A percentile compares a stretch with the other conserved stretches of the same genome.
Evolutionary conservation across 2,888 invertebrate genomes (phyloP).

Genomic region (Aelia acuminata): DNA sequence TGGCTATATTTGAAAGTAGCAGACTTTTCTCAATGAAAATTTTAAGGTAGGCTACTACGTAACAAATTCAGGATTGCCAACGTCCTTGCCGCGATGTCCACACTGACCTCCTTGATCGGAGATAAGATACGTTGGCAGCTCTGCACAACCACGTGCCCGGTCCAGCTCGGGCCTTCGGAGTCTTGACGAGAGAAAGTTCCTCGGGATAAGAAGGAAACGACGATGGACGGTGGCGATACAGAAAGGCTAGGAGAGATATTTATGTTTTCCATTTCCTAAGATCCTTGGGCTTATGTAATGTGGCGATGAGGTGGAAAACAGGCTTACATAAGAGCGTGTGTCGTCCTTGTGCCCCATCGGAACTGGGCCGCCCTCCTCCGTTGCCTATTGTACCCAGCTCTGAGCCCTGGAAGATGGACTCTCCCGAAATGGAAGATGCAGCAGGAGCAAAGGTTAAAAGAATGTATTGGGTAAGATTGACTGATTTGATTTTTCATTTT

Average conservation of each 20-base stretch:
- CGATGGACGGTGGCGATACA: constrained; percentile 28
- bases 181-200: constrained; percentile 7
- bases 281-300: constrained; percentile 43
- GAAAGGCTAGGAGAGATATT: constrained; percentile 6
- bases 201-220: background rate
- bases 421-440: background rate
- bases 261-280: constrained; percentile 50
- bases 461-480: no score
- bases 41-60: background rate
- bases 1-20: no score
- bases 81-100: constrained; percentile 41
- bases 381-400: background rate
- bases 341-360: constrained; percentile 54
- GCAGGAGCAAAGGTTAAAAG: no score
- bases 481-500: no score
- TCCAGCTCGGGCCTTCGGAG: background rate
- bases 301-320: constrained; percentile 36
- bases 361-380: constrained; percentile 12
- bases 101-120: constrained; percentile 34
- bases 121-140: constrained; percentile 23
- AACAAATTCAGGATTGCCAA: constrained; percentile 27
- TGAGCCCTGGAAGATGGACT: background rate
- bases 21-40: background rate
- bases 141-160: background rate
- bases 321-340: constrained; percentile 39